These are phyloP conservation scores for Leptinotarsa undecemlineata DNA, from an alignment of 1,140 invertebrate species.

Conservation along the genomic window DNA sequence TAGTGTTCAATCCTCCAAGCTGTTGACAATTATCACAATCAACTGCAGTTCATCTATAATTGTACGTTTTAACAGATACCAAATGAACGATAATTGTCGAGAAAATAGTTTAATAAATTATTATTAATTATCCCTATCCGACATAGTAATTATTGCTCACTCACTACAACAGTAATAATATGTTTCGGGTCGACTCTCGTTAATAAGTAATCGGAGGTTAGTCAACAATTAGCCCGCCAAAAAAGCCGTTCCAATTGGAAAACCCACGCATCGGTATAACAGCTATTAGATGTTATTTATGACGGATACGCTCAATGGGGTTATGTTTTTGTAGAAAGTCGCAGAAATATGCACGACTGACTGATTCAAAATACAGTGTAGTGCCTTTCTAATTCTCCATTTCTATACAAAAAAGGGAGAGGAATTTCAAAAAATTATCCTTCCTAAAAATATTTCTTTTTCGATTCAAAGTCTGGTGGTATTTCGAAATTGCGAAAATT, in stretches of 20 bases:
- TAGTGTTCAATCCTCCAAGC: neutral
- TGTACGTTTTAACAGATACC: slow-evolving; percentile 9
- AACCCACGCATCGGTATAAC: neutral
- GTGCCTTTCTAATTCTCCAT: no score
- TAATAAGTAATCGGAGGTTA: slow-evolving; percentile 16
- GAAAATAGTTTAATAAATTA: slow-evolving; percentile 18
- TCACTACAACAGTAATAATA: neutral
- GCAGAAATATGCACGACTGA: no score
- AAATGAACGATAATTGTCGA: slow-evolving; percentile 20
- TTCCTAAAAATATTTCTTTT: no score
- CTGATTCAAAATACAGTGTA: no score
- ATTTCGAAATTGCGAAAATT: no score
- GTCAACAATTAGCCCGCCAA: slow-evolving; percentile 1
- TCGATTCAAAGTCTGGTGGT: no score
- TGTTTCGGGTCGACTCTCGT: slow-evolving; percentile 10
- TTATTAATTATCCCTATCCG: slow-evolving; percentile 10
- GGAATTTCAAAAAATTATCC: no score
- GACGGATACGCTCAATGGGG: neutral
- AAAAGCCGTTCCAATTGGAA: slow-evolving; percentile 2
- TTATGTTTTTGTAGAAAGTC: no score
- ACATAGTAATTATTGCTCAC: slow-evolving; percentile 16
- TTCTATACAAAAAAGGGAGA: no score
- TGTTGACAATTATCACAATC: slow-evolving; percentile 12
- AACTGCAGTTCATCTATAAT: neutral
- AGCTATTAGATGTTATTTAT: neutral